Evolutionary conservation across 30 jellyfish, hydroid and myxozoan species (phyloP), one percentile per base, ranked within the genome.

Genomic region (Cassiopea andromeda): DNA sequence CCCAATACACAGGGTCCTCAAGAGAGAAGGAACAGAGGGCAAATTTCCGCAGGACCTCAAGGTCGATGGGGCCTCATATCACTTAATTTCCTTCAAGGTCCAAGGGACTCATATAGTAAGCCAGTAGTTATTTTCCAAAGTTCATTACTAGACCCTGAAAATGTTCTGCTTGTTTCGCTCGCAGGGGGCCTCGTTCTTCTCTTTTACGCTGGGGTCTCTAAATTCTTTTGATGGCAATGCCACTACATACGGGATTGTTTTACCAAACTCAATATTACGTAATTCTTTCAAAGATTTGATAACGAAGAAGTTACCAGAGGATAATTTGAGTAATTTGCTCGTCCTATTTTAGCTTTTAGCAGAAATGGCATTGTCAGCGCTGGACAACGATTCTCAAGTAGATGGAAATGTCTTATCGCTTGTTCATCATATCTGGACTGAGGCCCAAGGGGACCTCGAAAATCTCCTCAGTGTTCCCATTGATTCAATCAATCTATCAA

Each of bases 371-470:
- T 68, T 48, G 73, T 78, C 70, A 19, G 13, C 50, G 27, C 45
- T 17, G 3, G 88, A 60, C 50, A 44, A 60, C 14, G 88, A 86
- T 49, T 18, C 73, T n/a, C 18, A 60, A 1, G 87, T 74, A 7
- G 90, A 72, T 73, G 79, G 72, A 5, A 84, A 78, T 2, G 94
- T 88, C 4, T 73, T 79, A 43, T 75, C 82, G 9, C 89, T 94
- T 15, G 92, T 94, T 16, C 58, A 45, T 60, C 90, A 71, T 46
- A 64, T 94, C 9, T 94, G 98, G 98, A 73, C 73, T 2, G 98
- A 90, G 69, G 98, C 98, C 8, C 97, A 88, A 17, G 98, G 98
- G 9, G 73, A 91, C 82, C 59, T 94, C 3, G 76, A 47, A 1
- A 74, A 78, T n/a, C 67, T 94, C 27, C 82, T 90, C 19, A 50